Evolutionary conservation across 2,113 vertebrate genomes (phyloP).

Genomic region (Strix uralensis): DNA sequence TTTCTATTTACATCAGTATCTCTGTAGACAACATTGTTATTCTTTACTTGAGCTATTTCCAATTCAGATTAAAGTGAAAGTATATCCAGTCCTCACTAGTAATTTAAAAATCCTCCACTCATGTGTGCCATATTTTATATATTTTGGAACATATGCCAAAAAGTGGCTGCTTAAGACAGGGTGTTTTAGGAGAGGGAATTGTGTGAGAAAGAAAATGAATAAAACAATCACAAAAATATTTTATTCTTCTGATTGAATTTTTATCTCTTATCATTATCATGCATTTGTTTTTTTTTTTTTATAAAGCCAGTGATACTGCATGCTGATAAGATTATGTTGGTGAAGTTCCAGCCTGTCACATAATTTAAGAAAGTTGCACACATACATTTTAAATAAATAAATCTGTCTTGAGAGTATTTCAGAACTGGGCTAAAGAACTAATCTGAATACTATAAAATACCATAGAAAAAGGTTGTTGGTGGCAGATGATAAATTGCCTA

Average conservation of each 20-base stretch:
- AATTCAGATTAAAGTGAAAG: conserved; percentile 53
- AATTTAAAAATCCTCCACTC: conserved; percentile 55
- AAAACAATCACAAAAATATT: conserved; percentile 47
- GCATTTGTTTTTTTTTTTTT: background rate
- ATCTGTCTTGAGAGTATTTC: background rate
- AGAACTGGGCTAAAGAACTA: background rate
- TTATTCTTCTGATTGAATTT: conserved; percentile 48
- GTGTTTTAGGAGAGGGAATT: background rate
- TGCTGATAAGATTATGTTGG: background rate
- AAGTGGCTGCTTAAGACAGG: background rate
- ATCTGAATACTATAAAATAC: background rate
- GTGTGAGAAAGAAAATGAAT: conserved; percentile 27
- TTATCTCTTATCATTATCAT: conserved; percentile 47
- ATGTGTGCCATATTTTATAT: conserved; percentile 11
- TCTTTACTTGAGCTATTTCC: conserved; percentile 47
- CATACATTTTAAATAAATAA: background rate
- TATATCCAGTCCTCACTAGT: conserved; percentile 25
- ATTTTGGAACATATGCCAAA: background rate
- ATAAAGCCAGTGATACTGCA: background rate
- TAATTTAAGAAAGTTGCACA: background rate
- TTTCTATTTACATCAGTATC: conserved; percentile 36
- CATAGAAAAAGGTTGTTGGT: background rate
- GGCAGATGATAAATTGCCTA: background rate
- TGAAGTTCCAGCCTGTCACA: background rate
- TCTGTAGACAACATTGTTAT: conserved; percentile 36